Evolutionary conservation across 1,140 invertebrate species (phyloP).

Genomic region (Aethina tumida): DNA sequence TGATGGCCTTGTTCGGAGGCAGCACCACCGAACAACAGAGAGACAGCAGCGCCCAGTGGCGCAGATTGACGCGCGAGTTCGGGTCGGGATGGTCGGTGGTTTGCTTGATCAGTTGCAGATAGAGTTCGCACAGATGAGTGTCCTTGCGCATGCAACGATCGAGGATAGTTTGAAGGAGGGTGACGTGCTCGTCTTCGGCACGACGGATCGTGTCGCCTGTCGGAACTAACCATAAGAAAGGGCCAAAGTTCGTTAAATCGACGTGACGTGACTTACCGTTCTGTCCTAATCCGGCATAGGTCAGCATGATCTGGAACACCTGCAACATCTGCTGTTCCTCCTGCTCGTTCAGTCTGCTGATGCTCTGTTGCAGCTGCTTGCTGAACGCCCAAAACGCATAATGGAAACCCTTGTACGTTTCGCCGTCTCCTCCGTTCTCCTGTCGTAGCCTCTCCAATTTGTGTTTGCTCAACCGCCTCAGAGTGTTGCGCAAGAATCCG

Average conservation of each 20-base stretch:
- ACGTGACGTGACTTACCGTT: slow-evolving; percentile 40
- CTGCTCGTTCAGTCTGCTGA: slow-evolving; percentile 74
- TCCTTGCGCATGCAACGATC: slow-evolving; percentile 86
- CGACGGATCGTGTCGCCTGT: slow-evolving; percentile 36
- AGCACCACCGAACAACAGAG: slow-evolving; percentile 80
- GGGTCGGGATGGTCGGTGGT: slow-evolving; percentile 90
- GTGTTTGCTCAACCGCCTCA: slow-evolving; percentile 78
- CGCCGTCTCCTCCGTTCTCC: slow-evolving; percentile 65
- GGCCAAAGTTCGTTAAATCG: too few relatives aligned
- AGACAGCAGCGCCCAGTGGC: slow-evolving; percentile 88
- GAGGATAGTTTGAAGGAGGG: slow-evolving; percentile 78
- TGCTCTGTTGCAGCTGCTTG: slow-evolving; percentile 68
- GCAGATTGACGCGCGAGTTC: slow-evolving; percentile 73
- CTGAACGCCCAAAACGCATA: slow-evolving; percentile 86
- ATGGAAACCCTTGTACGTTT: slow-evolving; percentile 80
- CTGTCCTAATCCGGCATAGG: slow-evolving; percentile 75
- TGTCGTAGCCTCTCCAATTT: slow-evolving; percentile 75
- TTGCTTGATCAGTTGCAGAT: slow-evolving; percentile 84
- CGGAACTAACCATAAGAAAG: too few relatives aligned
- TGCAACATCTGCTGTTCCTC: slow-evolving; percentile 78
- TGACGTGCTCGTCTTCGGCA: slow-evolving; percentile 78
- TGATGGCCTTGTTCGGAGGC: slow-evolving; percentile 70
- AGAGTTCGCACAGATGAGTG: slow-evolving; percentile 79
- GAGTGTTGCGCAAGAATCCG: slow-evolving; percentile 78
- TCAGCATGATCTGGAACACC: slow-evolving; percentile 64